These are phyloP conservation scores for Hetaerina titia DNA, from an alignment of 2,888 invertebrate genomes.

Conservation along the genomic window DNA sequence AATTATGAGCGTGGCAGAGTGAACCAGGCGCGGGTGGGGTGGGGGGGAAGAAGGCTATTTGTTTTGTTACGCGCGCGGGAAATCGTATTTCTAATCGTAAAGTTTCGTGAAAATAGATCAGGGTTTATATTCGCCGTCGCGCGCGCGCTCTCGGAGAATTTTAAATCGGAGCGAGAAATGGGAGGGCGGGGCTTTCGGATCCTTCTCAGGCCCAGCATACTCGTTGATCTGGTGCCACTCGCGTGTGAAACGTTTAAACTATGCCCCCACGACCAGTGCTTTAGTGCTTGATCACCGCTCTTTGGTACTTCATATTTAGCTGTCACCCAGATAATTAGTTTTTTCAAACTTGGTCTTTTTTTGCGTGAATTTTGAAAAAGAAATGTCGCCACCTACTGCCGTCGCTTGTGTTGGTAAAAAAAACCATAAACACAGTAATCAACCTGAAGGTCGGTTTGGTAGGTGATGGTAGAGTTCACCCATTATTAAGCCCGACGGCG, in stretches of 20 bases:
- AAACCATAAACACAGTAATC: too few species aligned
- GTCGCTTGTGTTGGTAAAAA: too few species aligned
- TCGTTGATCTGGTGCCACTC: not conserved
- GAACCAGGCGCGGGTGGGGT: not conserved
- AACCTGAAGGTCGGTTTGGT: too few species aligned
- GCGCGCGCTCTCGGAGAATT: not conserved
- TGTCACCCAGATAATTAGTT: constrained; percentile 48
- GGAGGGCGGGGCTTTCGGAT: too few species aligned
- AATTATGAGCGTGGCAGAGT: not conserved
- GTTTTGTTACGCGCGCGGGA: not conserved
- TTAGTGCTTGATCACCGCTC: not conserved
- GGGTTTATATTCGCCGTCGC: not conserved
- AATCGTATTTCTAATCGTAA: constrained; percentile 10
- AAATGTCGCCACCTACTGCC: not conserved
- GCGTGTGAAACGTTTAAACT: not conserved
- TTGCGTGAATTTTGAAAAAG: not conserved
- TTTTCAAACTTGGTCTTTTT: not conserved
- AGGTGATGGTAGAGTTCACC: too few species aligned
- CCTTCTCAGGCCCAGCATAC: too few species aligned
- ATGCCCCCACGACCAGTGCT: not conserved
- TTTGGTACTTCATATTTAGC: not conserved
- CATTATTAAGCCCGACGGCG: too few species aligned
- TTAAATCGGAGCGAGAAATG: not conserved
- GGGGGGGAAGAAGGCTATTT: not conserved
- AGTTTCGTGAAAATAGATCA: not conserved